phyloP scores from a whole-genome alignment of 2,888 invertebrate genomes.

The Aporophyla lueneburgensis region DNA sequence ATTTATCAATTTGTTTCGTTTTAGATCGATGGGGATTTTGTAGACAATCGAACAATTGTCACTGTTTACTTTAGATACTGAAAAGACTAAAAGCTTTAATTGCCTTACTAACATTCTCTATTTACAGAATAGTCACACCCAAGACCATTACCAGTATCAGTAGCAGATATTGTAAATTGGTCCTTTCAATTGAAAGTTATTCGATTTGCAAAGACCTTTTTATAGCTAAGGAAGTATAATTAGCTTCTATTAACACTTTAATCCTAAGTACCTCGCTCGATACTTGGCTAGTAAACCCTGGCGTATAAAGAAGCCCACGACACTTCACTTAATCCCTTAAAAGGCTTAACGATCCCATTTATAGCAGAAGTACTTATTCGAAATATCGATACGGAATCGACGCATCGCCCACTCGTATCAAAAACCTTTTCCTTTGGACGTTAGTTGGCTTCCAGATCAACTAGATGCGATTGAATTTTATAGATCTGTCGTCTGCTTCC shows the following conservation, averaged over 20 bases:
- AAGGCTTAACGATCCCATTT: conserved; percentile 60
- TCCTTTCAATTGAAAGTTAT: conserved; percentile 19
- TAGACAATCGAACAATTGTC: conserved; percentile 37
- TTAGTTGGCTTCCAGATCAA: conserved; percentile 34
- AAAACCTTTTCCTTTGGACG: conserved; percentile 20
- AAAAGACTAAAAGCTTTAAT: conserved; percentile 8
- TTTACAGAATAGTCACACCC: neutral
- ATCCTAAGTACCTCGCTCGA: conserved; percentile 29
- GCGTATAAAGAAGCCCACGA: conserved; percentile 59
- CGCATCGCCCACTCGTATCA: conserved; percentile 44
- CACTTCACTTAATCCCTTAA: conserved; percentile 55
- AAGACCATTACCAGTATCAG: neutral
- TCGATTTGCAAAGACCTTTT: conserved; percentile 12
- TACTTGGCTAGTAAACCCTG: conserved; percentile 32
- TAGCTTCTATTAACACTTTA: conserved; percentile 39
- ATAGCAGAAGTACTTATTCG: conserved; percentile 42
- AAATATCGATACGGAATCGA: conserved; percentile 52
- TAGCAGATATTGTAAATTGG: neutral
- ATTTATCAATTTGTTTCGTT: conserved; percentile 45
- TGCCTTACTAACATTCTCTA: conserved; percentile 11
- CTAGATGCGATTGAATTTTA: conserved; percentile 13
- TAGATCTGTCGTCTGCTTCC: conserved; percentile 28
- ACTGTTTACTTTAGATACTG: conserved; percentile 26
- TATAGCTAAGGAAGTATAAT: conserved; percentile 12
- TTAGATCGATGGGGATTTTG: conserved; percentile 17